phyloP scores from a whole-genome alignment of 2,888 invertebrate species.

The Cyrtodaria siliqua region DNA sequence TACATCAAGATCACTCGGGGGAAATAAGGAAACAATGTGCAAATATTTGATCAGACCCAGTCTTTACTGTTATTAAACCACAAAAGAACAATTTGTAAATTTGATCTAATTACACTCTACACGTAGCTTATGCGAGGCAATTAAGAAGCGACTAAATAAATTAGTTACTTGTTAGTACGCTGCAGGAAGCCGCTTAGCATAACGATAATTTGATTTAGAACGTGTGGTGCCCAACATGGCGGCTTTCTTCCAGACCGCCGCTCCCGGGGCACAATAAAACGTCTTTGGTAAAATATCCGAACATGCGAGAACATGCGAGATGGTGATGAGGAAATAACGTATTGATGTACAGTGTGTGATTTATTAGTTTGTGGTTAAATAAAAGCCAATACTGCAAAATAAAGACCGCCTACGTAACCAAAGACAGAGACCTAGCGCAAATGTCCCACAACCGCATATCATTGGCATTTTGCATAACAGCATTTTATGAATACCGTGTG shows the following conservation, averaged over 20 bases:
- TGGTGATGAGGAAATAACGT: no score
- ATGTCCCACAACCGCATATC: no score
- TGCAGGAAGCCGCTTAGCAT: slow-evolving; percentile 55
- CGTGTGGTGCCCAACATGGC: slow-evolving; percentile 48
- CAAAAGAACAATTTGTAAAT: slow-evolving; percentile 68
- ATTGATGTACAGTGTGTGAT: no score
- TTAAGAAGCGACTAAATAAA: slow-evolving; percentile 56
- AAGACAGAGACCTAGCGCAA: no score
- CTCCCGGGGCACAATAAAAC: slow-evolving; percentile 18
- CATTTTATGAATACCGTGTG: no score
- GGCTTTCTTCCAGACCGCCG: slow-evolving; percentile 14
- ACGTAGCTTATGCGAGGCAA: slow-evolving; percentile 62
- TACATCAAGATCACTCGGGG: slow-evolving; percentile 48
- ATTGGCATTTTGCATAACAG: no score
- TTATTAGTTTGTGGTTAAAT: no score
- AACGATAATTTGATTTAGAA: slow-evolving; percentile 57
- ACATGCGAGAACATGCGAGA: slow-evolving; percentile 16
- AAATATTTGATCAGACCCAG: slow-evolving; percentile 58
- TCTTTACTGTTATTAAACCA: slow-evolving; percentile 54
- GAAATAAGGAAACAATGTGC: slow-evolving; percentile 65
- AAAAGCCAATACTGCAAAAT: no score
- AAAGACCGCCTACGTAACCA: no score
- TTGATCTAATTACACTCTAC: slow-evolving; percentile 62
- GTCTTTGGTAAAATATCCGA: slow-evolving; percentile 23
- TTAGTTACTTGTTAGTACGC: slow-evolving; percentile 59